Base-by-base conservation (phyloP, 1,140 invertebrate species). In the Bombyx mandarina region DNA sequence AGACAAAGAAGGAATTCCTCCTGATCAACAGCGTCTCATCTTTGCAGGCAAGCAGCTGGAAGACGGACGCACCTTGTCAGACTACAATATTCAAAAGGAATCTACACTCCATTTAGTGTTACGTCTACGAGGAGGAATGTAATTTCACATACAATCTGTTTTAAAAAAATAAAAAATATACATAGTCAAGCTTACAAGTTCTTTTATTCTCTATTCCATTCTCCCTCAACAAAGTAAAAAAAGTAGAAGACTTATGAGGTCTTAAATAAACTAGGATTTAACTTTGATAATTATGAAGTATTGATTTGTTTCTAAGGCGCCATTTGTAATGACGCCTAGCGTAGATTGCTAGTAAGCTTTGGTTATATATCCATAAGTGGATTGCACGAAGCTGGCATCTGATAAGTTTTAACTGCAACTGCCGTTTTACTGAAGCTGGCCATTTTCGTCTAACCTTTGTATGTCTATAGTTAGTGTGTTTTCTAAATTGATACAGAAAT, bases 21-120 rank as follows among this genome's bases (percentile, higher is more conserved):
- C 57, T 10, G 57, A 58, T 35, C 57, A 58, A 42, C 57, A 58
- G 26, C 52, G 57, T 8, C 45, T 58, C 35, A 58, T 58, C 45
- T 58, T 58, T 12, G 57, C 57, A 18, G 57, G 57, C n/a, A 58
- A 58, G 7, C 57, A 58, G 46, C 45, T 58, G n/a, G 57, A 58
- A 49, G 57, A 58, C 42, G 57, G 57, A 0, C 57, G 57, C 45
- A 58, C 57, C 0, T 10, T 58, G 0, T 58, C 57, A 3, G 57
- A 58, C 45, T 58, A 58, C 52, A 58, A 58, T 10, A 58, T 58
- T 22, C 57, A 58, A 10, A 58, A 58, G 9, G 57, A 58, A 44
- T 58, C 57, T 0, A 58, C 57, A 0, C 57, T 58, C 7, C 57
- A 58, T 7, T 44, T 58, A 7, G 57, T 58, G 1, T 9, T 58